phyloP scores from a whole-genome alignment of 2,888 invertebrate genomes.

The Lasioglossum pauxillum region DNA sequence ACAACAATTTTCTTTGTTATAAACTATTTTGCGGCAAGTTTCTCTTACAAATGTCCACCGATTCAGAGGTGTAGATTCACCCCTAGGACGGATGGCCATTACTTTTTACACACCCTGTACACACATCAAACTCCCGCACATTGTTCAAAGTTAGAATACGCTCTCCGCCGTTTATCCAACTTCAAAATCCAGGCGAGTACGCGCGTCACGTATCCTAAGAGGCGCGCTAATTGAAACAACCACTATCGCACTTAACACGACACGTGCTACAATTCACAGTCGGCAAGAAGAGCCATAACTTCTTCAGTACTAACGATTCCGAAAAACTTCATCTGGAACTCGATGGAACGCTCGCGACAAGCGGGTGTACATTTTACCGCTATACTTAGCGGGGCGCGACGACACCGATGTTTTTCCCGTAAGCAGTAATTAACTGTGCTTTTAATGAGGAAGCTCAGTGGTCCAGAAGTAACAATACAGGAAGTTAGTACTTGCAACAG shows the following conservation, averaged over 20 bases:
- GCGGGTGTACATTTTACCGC: constrained; percentile 16
- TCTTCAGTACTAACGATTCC: constrained; percentile 14
- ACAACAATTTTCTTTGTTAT: too few relatives aligned
- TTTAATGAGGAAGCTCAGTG: constrained; percentile 68
- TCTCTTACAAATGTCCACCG: too few relatives aligned
- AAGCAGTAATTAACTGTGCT: constrained; percentile 68
- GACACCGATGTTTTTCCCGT: constrained; percentile 63
- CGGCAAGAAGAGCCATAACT: background rate
- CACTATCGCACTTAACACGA: background rate
- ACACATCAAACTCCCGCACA: too few relatives aligned
- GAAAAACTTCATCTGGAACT: background rate
- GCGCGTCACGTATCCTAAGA: background rate
- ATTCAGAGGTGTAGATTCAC: too few relatives aligned
- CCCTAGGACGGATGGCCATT: too few relatives aligned
- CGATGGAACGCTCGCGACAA: background rate
- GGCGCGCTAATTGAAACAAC: background rate
- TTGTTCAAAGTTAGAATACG: background rate
- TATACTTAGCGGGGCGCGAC: constrained; percentile 34
- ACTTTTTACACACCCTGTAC: too few relatives aligned
- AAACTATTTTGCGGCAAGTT: too few relatives aligned
- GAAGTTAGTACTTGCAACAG: constrained; percentile 68
- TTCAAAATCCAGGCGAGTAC: background rate
- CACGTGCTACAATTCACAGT: background rate
- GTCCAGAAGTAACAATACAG: constrained; percentile 70
- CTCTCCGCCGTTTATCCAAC: background rate